Evolutionary conservation across 2,113 vertebrate species (phyloP).

Genomic region (Collichthys lucidus): DNA sequence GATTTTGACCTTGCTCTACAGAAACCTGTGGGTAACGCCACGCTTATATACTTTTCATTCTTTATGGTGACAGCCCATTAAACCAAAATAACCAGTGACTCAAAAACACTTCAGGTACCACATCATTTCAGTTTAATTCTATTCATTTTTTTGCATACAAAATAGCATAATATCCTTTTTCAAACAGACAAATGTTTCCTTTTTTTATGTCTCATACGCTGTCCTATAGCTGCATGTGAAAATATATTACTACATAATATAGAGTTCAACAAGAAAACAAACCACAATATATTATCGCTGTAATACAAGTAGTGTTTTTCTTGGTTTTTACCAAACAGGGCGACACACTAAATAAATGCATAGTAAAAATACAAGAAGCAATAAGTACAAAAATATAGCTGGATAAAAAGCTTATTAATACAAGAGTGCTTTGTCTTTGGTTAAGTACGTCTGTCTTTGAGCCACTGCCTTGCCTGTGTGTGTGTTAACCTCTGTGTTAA

Average conservation of each 20-base stretch:
- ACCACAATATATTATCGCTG: constrained; percentile 86
- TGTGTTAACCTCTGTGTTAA: constrained; percentile 20
- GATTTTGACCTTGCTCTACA: no score
- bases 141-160: constrained; percentile 80
- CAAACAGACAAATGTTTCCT: constrained; percentile 73
- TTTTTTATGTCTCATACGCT: constrained; percentile 72
- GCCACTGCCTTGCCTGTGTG: constrained; percentile 7
- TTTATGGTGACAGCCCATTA: not conserved
- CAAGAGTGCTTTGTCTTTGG: constrained; percentile 82
- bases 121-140: constrained; percentile 79
- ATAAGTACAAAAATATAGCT: constrained; percentile 81
- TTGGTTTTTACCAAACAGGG: constrained; percentile 56
- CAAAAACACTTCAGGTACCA: constrained; percentile 69
- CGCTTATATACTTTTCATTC: no score
- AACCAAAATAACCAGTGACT: not conserved
- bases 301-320: constrained; percentile 74
- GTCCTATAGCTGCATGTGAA: constrained; percentile 84
- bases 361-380: constrained; percentile 74
- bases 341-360: constrained; percentile 69
- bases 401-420: constrained; percentile 81
- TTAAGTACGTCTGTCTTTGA: constrained; percentile 67
- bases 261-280: constrained; percentile 75
- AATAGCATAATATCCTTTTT: constrained; percentile 78
- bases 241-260: constrained; percentile 89
- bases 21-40: no score